Conservation (phyloP, 2,888 invertebrate species). For the Pecten maximus region DNA sequence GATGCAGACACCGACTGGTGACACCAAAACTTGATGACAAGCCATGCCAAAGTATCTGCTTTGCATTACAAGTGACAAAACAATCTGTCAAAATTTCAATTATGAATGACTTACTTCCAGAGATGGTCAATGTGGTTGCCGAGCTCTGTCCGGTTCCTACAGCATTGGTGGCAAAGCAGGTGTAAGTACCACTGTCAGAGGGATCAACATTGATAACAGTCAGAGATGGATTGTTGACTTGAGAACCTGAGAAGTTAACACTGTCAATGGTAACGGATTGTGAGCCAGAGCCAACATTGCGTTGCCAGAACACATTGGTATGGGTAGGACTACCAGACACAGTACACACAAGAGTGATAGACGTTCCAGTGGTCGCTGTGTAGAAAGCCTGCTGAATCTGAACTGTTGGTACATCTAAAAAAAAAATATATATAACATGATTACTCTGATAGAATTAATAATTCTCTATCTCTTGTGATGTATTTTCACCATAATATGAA, state of each 20-base stretch:
- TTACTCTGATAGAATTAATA: no score
- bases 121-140: constrained; percentile 36
- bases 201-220: constrained; percentile 41
- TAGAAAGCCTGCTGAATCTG: neutral
- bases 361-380: neutral
- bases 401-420: neutral
- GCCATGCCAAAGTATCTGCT: no score
- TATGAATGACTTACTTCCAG: neutral
- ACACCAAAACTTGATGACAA: no score
- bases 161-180: constrained; percentile 40
- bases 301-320: neutral
- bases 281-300: neutral
- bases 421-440: neutral
- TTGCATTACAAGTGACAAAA: no score
- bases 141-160: constrained; percentile 40
- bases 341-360: neutral
- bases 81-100: no score
- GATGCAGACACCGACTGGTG: no score
- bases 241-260: constrained; percentile 41
- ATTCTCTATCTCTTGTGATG: no score
- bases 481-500: no score
- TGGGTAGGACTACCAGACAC: neutral
- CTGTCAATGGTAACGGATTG: neutral
- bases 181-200: constrained; percentile 43
- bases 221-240: constrained; percentile 40